Base-by-base conservation (phyloP, 2,113 vertebrate species). In the Lagopus leucura region DNA sequence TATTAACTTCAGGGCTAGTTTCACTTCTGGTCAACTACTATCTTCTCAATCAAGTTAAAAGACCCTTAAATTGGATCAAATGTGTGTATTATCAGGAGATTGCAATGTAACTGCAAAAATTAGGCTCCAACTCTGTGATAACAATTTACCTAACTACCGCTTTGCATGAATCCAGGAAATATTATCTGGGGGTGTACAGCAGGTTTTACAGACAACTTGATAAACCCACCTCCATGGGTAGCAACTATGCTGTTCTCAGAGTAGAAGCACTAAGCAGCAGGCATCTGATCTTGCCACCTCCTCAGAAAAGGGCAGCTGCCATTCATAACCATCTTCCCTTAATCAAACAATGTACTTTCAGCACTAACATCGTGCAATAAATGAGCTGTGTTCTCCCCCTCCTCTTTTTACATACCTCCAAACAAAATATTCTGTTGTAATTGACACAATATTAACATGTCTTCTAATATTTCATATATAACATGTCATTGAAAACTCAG, bases 401-500 rank as follows among this genome's bases (percentile, higher is more conserved):
- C 16, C 22, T 36, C 30, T 66, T 95, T 73, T 92, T 87, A 76
- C 5, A 1, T 72, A 54, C 45, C 63, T 84, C 81, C 74, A 93
- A 92, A 94, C 91, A 82, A 94, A 96, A 91, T 67, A 91, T 50
- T 76, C 89, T 36, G 58, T 76, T 88, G 89, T 83, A 91, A 89
- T 87, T 92, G 94, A 93, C 63, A 74, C 27, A 75, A 57, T 61
- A 91, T 93, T 92, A 92, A 91, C 38, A 89, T 74, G 84, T 89
- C 93, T 91, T 96, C 82, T 90, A 91, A 63, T 89, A 96, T 91
- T 89, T 95, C 67, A 91, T 48, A 87, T 90, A 94, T 63, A 92
- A 88, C 58, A 95, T 89, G 87, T 97, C 92, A 92, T 76, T 83
- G 52, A 96, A 95, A 95, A 92, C 84, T 87, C 90, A 88, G 92